Conservation (phyloP, 2,113 vertebrate species). For the Phocoena sinus region DNA sequence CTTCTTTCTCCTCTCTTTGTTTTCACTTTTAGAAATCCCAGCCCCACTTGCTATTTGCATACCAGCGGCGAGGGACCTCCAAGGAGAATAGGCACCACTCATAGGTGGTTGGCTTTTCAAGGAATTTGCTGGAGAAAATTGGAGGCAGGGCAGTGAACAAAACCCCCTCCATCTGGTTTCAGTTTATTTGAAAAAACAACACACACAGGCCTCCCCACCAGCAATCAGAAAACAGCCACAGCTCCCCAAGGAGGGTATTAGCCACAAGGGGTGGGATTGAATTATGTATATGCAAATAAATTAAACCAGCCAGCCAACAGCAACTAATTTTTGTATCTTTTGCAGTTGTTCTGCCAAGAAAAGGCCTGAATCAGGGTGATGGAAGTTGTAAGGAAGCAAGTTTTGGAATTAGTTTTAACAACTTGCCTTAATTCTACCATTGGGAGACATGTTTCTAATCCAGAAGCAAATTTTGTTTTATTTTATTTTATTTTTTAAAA, state of each 20-base stretch:
- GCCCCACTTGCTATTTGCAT: constrained; percentile 43
- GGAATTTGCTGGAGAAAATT: constrained; percentile 65
- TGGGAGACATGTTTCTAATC: constrained; percentile 41
- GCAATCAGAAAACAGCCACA: constrained; percentile 64
- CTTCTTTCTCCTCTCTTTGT: neutral
- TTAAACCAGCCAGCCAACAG: constrained; percentile 60
- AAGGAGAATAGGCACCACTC: constrained; percentile 18
- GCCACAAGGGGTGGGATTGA: constrained; percentile 50
- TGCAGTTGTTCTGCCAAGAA: constrained; percentile 67
- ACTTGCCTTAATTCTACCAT: constrained; percentile 41
- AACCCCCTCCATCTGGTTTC: constrained; percentile 70
- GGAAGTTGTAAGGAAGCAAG: constrained; percentile 52
- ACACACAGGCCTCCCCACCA: constrained; percentile 51
- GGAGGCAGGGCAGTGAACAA: constrained; percentile 65
- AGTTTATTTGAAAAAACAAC: constrained; percentile 67
- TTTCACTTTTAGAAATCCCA: constrained; percentile 28
- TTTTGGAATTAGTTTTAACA: constrained; percentile 55
- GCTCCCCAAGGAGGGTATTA: constrained; percentile 48
- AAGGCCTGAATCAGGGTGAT: constrained; percentile 21
- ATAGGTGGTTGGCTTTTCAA: constrained; percentile 66
- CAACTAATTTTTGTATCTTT: constrained; percentile 65
- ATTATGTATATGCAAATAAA: constrained; percentile 72
- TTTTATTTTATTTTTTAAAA: neutral
- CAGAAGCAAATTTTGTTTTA: neutral
- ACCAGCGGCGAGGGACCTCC: constrained; percentile 50